phyloP scores from a whole-genome alignment of 2,888 invertebrate genomes.

The Yponomeuta sedellus region DNA sequence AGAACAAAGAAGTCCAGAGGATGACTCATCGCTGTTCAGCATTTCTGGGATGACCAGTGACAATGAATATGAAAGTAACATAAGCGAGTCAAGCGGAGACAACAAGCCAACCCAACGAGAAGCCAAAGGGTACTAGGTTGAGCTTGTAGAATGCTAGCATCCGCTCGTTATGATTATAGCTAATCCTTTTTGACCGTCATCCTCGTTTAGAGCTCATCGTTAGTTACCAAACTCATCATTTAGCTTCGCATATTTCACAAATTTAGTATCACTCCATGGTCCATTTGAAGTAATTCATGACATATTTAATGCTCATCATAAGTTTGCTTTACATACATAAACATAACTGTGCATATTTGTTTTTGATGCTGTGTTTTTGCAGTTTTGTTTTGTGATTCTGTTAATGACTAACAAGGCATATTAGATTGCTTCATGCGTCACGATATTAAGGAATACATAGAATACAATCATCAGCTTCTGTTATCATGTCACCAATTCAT shows the following conservation, averaged over 20 bases:
- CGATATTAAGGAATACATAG: not conserved
- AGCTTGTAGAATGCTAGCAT: constrained; percentile 68
- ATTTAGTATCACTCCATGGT: not conserved
- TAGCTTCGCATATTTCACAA: not conserved
- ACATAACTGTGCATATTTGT: not conserved
- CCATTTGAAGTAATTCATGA: not conserved
- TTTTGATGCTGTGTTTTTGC: not conserved
- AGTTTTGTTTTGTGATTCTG: not conserved
- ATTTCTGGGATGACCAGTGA: constrained; percentile 77
- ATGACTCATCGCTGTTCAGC: constrained; percentile 74
- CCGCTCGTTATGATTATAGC: constrained; percentile 40
- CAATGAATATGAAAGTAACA: constrained; percentile 75
- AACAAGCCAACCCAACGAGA: constrained; percentile 60
- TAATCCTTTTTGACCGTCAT: constrained; percentile 39
- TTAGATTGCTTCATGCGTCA: not conserved
- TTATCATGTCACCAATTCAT: no score
- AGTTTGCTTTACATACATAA: not conserved
- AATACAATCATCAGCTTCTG: no score
- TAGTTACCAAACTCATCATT: not conserved
- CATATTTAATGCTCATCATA: not conserved
- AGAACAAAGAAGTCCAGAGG: constrained; percentile 73
- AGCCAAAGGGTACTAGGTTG: constrained; percentile 61
- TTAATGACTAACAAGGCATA: not conserved
- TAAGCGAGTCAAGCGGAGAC: constrained; percentile 71
- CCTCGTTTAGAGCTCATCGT: not conserved